Conservation (phyloP, 2,888 invertebrate species). For the Linnaemya tessellans region DNA sequence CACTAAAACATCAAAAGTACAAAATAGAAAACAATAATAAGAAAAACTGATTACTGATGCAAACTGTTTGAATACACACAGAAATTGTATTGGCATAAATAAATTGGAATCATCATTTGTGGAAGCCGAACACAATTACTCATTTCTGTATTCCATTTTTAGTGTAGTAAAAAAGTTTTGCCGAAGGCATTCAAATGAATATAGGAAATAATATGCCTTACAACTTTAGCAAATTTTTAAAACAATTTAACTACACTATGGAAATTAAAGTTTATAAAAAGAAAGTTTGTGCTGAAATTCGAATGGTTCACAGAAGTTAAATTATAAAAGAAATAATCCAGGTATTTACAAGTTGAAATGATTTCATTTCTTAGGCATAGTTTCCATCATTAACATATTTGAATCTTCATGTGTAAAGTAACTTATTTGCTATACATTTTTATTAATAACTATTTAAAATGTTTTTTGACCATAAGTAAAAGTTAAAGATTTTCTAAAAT, state of each 20-base stretch:
- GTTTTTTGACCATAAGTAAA: slow-evolving; percentile 30
- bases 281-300: neutral
- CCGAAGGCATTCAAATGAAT: slow-evolving; percentile 11
- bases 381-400: neutral
- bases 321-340: neutral
- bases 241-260: neutral
- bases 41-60: no score
- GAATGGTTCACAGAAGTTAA: neutral
- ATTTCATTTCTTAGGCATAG: neutral
- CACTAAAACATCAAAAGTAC: no score
- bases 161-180: neutral
- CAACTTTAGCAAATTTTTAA: neutral
- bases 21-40: no score
- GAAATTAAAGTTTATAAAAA: neutral
- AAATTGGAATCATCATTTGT: no score
- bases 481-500: slow-evolving; percentile 30
- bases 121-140: no score
- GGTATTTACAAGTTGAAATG: neutral
- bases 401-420: slow-evolving; percentile 29
- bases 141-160: neutral
- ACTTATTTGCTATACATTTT: slow-evolving; percentile 22
- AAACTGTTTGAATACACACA: no score
- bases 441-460: slow-evolving; percentile 20
- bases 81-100: neutral
- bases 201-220: neutral